These are phyloP conservation scores for Hydractinia symbiolongicarpus DNA, from an alignment of 30 jellyfish, hydroid and myxozoan species.

Conservation along the genomic window DNA sequence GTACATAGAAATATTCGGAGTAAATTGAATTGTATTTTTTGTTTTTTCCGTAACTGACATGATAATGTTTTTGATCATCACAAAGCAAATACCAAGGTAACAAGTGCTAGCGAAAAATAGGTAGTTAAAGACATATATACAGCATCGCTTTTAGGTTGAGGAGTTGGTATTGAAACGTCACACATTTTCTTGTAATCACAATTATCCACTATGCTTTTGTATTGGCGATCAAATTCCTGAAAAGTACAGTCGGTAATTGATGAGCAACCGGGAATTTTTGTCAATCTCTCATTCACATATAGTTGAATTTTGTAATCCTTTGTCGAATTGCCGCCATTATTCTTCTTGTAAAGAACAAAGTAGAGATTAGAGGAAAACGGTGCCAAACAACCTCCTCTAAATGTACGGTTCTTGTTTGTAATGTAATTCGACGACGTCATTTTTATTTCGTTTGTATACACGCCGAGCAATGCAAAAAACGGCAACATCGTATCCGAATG, in stretches of 20 bases:
- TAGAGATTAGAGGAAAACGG: conserved; percentile 77
- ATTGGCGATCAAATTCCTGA: conserved; percentile 45
- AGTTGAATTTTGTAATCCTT: conserved; percentile 51
- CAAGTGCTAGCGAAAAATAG: too few relatives aligned
- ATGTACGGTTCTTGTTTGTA: conserved; percentile 54
- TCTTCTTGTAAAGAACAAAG: conserved; percentile 39
- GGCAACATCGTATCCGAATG: conserved; percentile 78
- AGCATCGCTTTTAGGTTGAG: too few relatives aligned
- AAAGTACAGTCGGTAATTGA: conserved; percentile 57
- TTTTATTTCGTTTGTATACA: conserved; percentile 34
- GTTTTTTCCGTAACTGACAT: too few relatives aligned
- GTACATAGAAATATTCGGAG: too few relatives aligned
- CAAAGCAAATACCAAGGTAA: too few relatives aligned
- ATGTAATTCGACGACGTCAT: conserved; percentile 44
- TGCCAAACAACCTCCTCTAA: conserved; percentile 51
- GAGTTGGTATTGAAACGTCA: background rate
- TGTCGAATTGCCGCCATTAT: conserved; percentile 13
- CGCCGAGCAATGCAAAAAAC: conserved; percentile 50
- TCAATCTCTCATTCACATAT: conserved; percentile 51
- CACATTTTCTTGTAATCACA: conserved; percentile 59
- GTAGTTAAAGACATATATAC: too few relatives aligned
- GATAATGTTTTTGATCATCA: too few relatives aligned
- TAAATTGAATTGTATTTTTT: too few relatives aligned
- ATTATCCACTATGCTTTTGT: conserved; percentile 38
- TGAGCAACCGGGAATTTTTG: conserved; percentile 65